Evolutionary conservation across 2,888 invertebrate genomes (phyloP).

Genomic region (Drosophila planitibia): DNA sequence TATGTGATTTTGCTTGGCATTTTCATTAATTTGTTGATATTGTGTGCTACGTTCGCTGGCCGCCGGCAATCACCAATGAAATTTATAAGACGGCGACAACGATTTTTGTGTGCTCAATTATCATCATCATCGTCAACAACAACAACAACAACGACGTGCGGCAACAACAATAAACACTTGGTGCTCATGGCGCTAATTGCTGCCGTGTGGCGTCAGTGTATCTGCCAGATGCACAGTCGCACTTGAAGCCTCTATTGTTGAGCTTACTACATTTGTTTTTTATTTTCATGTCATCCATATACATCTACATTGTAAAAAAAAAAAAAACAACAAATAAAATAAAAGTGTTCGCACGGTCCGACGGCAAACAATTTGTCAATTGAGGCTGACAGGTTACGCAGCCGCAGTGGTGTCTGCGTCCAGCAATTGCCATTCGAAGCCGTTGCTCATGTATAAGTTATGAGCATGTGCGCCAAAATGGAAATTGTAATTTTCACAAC

Average conservation of each 20-base stretch:
- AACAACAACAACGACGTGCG: constrained; percentile 5
- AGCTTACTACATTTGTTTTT: constrained; percentile 19
- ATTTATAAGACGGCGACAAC: constrained; percentile 71
- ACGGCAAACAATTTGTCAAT: constrained; percentile 73
- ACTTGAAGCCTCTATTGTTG: constrained; percentile 39
- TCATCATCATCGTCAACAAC: constrained; percentile 53
- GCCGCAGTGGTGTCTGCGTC: constrained; percentile 66
- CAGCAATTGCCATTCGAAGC: constrained; percentile 30
- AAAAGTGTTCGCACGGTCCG: constrained; percentile 68
- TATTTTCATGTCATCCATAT: constrained; percentile 16
- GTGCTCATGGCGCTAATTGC: constrained; percentile 70
- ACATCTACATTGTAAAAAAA: not conserved
- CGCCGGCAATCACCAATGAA: constrained; percentile 77
- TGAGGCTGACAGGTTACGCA: constrained; percentile 76
- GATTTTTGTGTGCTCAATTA: constrained; percentile 69
- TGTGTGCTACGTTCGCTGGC: constrained; percentile 42
- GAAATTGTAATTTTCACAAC: constrained; percentile 65
- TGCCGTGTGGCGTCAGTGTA: constrained; percentile 70
- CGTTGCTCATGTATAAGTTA: constrained; percentile 59
- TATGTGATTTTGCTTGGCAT: constrained; percentile 63
- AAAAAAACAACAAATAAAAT: not conserved
- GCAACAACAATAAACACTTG: constrained; percentile 49
- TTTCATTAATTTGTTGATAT: constrained; percentile 80
- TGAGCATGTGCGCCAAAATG: constrained; percentile 71
- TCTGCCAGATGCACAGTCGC: constrained; percentile 39